Percentiles rank a stretch among this genome's conserved stretches.
These are phyloP conservation scores for Myzus persicae DNA, from an alignment of 1,140 invertebrate species.

Conservation along the genomic window DNA sequence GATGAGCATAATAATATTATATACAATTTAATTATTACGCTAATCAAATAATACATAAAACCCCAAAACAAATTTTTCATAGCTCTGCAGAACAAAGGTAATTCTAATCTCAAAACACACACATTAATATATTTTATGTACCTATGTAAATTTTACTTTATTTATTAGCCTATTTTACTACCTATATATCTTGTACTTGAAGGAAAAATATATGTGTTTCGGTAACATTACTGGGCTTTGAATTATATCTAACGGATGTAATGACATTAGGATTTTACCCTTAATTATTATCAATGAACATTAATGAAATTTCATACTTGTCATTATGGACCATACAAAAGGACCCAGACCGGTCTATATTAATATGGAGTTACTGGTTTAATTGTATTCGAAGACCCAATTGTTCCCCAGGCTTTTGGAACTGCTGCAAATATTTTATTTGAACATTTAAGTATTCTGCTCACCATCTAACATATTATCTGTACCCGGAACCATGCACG, in stretches of 20 bases:
- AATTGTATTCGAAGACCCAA: slow-evolving; percentile 29
- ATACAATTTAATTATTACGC: not conserved
- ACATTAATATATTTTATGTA: not conserved
- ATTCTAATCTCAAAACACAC: not conserved
- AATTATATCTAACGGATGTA: slow-evolving; percentile 14
- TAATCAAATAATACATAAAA: not conserved
- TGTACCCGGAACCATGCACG: not conserved
- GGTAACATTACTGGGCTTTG: not conserved
- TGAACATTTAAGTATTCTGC: not conserved
- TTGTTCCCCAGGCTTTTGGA: slow-evolving; percentile 1
- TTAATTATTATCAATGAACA: slow-evolving; percentile 33
- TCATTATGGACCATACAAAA: not conserved
- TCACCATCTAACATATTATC: not conserved
- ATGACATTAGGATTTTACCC: slow-evolving; percentile 22
- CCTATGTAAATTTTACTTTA: not conserved
- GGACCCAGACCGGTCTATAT: not conserved
- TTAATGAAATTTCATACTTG: slow-evolving; percentile 34
- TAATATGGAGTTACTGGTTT: slow-evolving; percentile 21
- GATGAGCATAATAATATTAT: not conserved
- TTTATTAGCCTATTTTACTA: not conserved
- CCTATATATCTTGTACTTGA: not conserved
- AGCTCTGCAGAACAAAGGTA: not conserved
- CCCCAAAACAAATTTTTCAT: not conserved
- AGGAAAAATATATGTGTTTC: not conserved
- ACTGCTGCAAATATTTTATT: not conserved